Evolutionary conservation across 1,140 invertebrate species (phyloP).

Genomic region (Cotesia glomerata): DNA sequence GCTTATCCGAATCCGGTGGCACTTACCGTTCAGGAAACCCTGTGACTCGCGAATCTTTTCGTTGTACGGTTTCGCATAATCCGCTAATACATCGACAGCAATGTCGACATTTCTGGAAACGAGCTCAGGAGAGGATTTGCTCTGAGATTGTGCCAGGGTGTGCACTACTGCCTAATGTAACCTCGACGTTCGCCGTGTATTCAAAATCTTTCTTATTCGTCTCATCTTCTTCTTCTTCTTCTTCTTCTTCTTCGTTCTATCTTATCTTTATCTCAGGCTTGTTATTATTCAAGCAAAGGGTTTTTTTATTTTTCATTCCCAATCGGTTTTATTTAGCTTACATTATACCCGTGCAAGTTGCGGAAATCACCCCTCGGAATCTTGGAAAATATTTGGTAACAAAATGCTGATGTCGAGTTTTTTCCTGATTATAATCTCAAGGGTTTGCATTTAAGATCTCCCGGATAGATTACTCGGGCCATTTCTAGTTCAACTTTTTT

Average conservation of each 20-base stretch:
- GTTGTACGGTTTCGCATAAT: conserved; percentile 24
- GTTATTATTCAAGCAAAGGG: too few species aligned
- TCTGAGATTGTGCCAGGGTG: neutral
- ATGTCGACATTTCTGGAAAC: conserved; percentile 30
- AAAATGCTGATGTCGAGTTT: too few species aligned
- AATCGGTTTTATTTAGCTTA: too few species aligned
- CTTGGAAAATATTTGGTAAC: too few species aligned
- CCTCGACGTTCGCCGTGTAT: neutral
- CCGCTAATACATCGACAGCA: conserved; percentile 32
- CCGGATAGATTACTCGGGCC: too few species aligned
- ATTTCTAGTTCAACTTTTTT: too few species aligned
- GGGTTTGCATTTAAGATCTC: too few species aligned
- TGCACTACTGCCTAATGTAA: conserved; percentile 5
- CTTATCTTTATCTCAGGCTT: too few species aligned
- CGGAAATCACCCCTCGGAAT: too few species aligned
- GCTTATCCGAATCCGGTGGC: neutral
- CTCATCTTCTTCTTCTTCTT: neutral
- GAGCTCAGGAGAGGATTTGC: neutral
- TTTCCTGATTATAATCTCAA: too few species aligned
- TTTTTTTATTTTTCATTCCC: too few species aligned
- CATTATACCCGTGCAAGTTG: too few species aligned
- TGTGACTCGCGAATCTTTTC: neutral
- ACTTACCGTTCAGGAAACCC: neutral
- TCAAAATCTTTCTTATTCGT: neutral
- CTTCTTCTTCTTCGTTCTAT: neutral